These are phyloP conservation scores for Tapera naevia DNA, from an alignment of 2,797 vertebrate genomes.

Conservation along the genomic window DNA sequence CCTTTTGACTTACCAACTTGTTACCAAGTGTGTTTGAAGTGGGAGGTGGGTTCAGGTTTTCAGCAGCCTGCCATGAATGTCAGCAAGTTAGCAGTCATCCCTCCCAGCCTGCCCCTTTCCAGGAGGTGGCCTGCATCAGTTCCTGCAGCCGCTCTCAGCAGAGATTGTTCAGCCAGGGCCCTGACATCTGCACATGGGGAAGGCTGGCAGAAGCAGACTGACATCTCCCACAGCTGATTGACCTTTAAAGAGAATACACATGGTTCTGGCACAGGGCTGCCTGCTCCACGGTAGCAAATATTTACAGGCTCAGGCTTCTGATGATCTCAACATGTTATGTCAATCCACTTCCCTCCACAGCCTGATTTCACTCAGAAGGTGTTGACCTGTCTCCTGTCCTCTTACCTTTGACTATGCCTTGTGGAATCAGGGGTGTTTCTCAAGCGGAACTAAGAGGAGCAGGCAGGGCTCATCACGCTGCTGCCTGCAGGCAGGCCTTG, in stretches of 20 bases:
- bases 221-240: constrained; percentile 35
- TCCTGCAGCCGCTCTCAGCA: neutral
- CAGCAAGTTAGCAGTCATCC: neutral
- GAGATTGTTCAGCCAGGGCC: neutral
- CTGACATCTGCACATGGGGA: neutral
- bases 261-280: neutral
- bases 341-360: neutral
- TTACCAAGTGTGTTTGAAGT: neutral
- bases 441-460: constrained; percentile 5
- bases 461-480: neutral
- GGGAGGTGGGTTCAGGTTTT: neutral
- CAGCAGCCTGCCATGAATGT: neutral
- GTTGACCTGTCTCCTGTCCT: neutral
- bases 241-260: constrained; percentile 16
- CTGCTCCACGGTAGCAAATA: neutral
- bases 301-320: neutral
- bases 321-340: neutral
- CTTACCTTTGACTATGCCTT: neutral
- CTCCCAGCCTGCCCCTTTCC: neutral
- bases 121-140: neutral
- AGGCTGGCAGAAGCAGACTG: neutral
- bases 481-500: neutral
- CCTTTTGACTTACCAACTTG: neutral
- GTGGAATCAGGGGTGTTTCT: neutral
- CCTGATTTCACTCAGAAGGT: neutral